Percentiles rank a stretch among this genome's conserved stretches.
Conservation (phyloP, 2,113 vertebrate genomes). For the Trematocara zebra region DNA sequence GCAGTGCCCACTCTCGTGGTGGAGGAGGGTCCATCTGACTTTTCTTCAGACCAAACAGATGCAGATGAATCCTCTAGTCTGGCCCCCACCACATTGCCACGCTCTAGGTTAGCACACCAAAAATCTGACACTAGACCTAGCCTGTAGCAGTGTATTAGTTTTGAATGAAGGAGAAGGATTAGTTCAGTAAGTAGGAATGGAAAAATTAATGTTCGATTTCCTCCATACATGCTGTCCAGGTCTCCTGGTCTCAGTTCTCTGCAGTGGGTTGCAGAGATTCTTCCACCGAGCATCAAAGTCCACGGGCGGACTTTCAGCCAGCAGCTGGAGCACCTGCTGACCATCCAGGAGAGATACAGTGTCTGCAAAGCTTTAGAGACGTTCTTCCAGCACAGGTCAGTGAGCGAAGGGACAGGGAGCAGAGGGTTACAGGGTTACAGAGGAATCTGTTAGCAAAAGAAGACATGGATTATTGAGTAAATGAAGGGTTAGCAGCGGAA, state of each 20-base stretch:
- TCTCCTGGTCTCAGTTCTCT: slow-evolving; percentile 90
- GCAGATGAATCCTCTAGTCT: slow-evolving; percentile 68
- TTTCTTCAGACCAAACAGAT: slow-evolving; percentile 81
- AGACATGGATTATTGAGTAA: not conserved
- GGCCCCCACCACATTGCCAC: slow-evolving; percentile 51
- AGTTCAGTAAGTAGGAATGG: not conserved
- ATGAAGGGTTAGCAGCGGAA: not conserved
- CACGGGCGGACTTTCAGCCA: slow-evolving; percentile 94
- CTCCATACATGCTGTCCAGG: slow-evolving; percentile 46
- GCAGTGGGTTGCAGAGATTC: slow-evolving; percentile 97
- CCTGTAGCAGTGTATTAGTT: not conserved
- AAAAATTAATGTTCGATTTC: rapidly evolving
- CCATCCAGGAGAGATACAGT: slow-evolving; percentile 85
- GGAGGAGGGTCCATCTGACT: slow-evolving; percentile 85
- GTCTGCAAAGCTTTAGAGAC: slow-evolving; percentile 91
- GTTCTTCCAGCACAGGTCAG: slow-evolving; percentile 97
- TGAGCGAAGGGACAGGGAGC: not conserved
- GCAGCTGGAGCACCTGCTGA: slow-evolving; percentile 95
- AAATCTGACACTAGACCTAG: not conserved
- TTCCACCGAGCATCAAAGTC: slow-evolving; percentile 93
- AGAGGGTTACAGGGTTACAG: not conserved
- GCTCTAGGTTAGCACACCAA: slow-evolving; percentile 42
- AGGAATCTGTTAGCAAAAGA: not conserved
- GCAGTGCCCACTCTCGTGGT: slow-evolving; percentile 94
- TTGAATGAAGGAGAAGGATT: not conserved